Percentiles rank a stretch among this genome's conserved stretches.
Evolutionary conservation across 1,140 invertebrate species (phyloP).

Genomic region (Trachymyrmex cornetzi): DNA sequence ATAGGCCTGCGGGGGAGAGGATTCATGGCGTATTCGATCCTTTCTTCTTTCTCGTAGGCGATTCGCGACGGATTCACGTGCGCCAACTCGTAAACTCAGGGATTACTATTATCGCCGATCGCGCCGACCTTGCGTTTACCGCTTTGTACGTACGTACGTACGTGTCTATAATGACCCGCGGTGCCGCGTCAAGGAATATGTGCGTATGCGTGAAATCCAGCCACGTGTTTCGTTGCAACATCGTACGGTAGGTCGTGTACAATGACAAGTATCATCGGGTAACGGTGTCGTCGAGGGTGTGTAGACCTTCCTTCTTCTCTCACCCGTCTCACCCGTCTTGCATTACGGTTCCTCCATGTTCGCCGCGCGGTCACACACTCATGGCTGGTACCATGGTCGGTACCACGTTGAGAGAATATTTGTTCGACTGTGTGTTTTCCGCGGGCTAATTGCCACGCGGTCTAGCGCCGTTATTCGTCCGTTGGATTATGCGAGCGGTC

Average conservation of each 20-base stretch:
- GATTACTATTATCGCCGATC: conserved; percentile 75
- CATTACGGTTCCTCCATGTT: conserved; percentile 45
- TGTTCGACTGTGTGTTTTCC: conserved; percentile 79
- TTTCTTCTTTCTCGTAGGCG: not conserved
- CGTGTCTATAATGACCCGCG: conserved; percentile 70
- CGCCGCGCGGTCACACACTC: conserved; percentile 5
- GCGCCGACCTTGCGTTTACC: conserved; percentile 67
- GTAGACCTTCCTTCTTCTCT: conserved; percentile 60
- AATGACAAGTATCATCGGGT: conserved; percentile 68
- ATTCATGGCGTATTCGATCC: conserved; percentile 65
- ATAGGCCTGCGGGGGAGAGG: conserved; percentile 42
- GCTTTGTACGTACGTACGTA: conserved; percentile 44
- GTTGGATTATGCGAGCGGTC: conserved; percentile 79
- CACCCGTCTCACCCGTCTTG: conserved; percentile 27
- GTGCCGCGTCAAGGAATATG: conserved; percentile 44
- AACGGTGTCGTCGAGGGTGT: conserved; percentile 80
- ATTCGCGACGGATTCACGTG: not conserved
- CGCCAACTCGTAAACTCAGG: conserved; percentile 67
- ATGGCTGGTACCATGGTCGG: conserved; percentile 12
- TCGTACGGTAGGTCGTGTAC: conserved; percentile 69
- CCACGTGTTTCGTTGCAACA: conserved; percentile 60
- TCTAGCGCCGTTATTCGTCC: conserved; percentile 78
- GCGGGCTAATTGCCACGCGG: conserved; percentile 81
- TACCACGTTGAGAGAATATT: conserved; percentile 77
- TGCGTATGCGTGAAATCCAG: conserved; percentile 40